A percentile compares a stretch with the other conserved stretches of the same genome.
phyloP scores from a whole-genome alignment of 2,888 invertebrate species.

The Lutraria lutraria region DNA sequence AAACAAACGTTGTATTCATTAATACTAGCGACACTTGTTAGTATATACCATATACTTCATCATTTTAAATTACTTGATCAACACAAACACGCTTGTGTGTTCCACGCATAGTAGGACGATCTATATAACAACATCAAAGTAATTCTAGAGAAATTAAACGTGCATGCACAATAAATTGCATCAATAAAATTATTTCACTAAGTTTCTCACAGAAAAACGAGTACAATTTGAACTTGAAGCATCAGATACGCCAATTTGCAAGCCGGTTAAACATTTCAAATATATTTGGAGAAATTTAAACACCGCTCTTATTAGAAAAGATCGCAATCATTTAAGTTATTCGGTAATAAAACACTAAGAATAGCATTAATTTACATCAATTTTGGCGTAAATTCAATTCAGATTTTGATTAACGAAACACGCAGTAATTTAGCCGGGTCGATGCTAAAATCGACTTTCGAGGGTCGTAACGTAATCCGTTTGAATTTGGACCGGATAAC shows the following conservation, averaged over 20 bases:
- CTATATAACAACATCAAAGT: not conserved
- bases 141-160: not conserved
- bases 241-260: not conserved
- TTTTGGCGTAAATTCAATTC: conserved; percentile 13
- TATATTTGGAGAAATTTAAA: conserved; percentile 10
- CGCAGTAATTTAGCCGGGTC: conserved; percentile 6
- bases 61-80: not conserved
- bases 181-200: not conserved
- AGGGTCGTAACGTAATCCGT: not conserved
- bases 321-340: conserved; percentile 20
- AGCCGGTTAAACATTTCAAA: not conserved
- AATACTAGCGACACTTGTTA: not conserved
- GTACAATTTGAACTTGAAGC: not conserved
- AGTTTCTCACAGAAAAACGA: conserved; percentile 4
- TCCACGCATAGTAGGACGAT: not conserved
- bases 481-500: not conserved
- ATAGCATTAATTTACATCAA: not conserved
- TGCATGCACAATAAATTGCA: not conserved
- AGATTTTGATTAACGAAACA: not conserved
- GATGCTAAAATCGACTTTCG: not conserved
- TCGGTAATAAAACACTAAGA: conserved; percentile 12
- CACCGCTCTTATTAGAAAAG: not conserved
- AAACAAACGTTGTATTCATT: not conserved
- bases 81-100: not conserved
- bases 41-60: not conserved